phyloP scores from a whole-genome alignment of 2,888 invertebrate genomes.

The Linnaemya vulpina region DNA sequence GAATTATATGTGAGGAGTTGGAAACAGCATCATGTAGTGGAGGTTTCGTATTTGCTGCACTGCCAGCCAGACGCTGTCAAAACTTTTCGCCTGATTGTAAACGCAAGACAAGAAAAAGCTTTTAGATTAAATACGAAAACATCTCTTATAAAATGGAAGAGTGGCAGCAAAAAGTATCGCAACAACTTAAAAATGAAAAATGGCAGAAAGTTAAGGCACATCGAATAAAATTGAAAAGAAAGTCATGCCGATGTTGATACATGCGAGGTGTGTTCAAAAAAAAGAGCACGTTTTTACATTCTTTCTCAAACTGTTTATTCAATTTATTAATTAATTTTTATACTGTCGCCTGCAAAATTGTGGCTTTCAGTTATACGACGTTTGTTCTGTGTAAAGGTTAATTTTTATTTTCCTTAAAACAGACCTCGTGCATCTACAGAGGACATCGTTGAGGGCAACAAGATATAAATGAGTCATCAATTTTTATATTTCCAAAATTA shows the following conservation, averaged over 20 bases:
- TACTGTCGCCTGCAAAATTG: no score
- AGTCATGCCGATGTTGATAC: constrained; percentile 1
- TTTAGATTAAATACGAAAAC: constrained; percentile 47
- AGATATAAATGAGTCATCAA: no score
- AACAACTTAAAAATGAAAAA: constrained; percentile 64
- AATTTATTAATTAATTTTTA: no score
- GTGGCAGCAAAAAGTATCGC: not conserved
- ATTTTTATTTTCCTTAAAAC: no score
- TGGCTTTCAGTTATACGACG: no score
- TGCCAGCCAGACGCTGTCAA: constrained; percentile 48
- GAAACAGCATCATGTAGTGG: constrained; percentile 10
- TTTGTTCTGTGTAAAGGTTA: no score
- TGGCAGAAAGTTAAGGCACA: constrained; percentile 60
- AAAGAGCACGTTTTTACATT: no score
- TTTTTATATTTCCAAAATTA: no score
- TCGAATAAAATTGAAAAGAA: constrained; percentile 21
- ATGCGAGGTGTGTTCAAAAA: not conserved
- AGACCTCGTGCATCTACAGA: no score
- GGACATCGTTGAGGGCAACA: no score
- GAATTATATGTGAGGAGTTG: constrained; percentile 14
- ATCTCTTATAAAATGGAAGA: not conserved
- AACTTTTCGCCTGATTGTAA: constrained; percentile 56
- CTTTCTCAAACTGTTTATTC: no score
- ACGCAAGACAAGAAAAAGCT: constrained; percentile 68
- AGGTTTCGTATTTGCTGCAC: constrained; percentile 9